Base-by-base conservation (phyloP, 2,797 vertebrate species). In the Falco columbarius region DNA sequence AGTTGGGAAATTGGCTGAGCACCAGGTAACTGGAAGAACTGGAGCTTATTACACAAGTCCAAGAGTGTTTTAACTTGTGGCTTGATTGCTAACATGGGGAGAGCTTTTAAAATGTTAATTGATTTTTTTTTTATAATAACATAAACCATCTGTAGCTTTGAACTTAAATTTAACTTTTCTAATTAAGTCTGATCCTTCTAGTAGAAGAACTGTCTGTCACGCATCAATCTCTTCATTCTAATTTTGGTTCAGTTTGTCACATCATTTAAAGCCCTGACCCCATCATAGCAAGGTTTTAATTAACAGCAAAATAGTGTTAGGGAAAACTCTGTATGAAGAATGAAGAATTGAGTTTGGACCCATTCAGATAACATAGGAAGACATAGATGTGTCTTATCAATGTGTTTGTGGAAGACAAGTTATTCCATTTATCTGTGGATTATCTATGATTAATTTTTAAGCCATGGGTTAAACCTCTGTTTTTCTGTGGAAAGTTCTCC, bases 1-100 rank as follows among this genome's bases (percentile, higher is more conserved):
- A 94, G 83, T 94, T 93, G 95, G 86, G 95, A 97, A 97, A 90
- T n/a, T 97, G 95, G 90, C 95, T 75, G 55, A 93, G 65, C 26
- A 94, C 68, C 88, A 71, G 79, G 62, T 95, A 82, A 93, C 65
- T 71, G 66, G 81, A 91, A 71, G 76, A 95, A 79, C 54, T 54
- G 44, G 54, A 94, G 63, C 54, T 95, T 96, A 90, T 89, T 97
- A 89, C 77, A 89, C 54, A 87, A 91, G 76, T 94, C 81, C 86
- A 92, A 84, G 77, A 91, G 70, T 81, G 26, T 86, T 94, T 91
- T 77, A 94, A 89, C 74, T 86, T 93, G 82, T 77, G 55, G 56
- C 38, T 91, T 94, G 80, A 91, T 77, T 95, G 52, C 24, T 91
- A 89, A 93, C 79, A 81, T 68, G 59, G 80, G 75, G 76, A 89